Evolutionary conservation across 2,113 vertebrate species (phyloP), one percentile per base, ranked within the genome.

Genomic region (pig (Sus scrofa)): DNA sequence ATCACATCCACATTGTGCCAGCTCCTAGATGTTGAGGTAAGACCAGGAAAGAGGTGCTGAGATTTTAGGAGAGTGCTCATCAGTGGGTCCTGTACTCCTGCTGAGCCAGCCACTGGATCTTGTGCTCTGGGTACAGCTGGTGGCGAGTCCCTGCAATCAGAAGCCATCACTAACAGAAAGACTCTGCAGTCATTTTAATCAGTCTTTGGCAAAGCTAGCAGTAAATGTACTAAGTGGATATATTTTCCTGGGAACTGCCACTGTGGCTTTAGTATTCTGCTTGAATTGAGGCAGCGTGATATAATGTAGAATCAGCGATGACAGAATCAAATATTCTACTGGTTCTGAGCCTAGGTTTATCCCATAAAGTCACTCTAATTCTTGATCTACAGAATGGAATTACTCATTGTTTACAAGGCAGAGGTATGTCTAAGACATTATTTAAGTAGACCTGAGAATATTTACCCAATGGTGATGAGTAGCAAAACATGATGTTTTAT

Each of bases 111-210:
- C 74, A 91, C 44, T 52, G 24, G 56, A 89, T 96, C 95, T 88
- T 60, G 56, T 9, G 58, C 96, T 95, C 19, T 93, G 89, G n/a
- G 32, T 96, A 81, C 63, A 95, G 81, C 81, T 96, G 91, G 63
- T 95, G 92, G 89, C 60, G 96, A 98, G 94, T 83, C 34, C 30
- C 24, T 92, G 82, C 88, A 98, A 98, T 98, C 97, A 98, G 77
- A 95, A 97, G 39, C 58, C 86, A 93, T 94, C 93, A 95, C 89
- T 95, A 56, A 81, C 89, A 96, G 96, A 67, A 95, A 95, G 96
- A 94, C 58, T 84, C 90, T 68, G 65, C 90, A 97, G 96, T 95
- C 92, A 92, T 96, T 89, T 82, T 97, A 97, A 98, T 98, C 98
- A 98, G 88, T 90, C 87, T 73, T 70, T 78, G 37, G 81, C 89